Percentiles rank a stretch among this genome's conserved stretches.
phyloP scores from a whole-genome alignment of 2,888 invertebrate species.

The Apotomis capreana region DNA sequence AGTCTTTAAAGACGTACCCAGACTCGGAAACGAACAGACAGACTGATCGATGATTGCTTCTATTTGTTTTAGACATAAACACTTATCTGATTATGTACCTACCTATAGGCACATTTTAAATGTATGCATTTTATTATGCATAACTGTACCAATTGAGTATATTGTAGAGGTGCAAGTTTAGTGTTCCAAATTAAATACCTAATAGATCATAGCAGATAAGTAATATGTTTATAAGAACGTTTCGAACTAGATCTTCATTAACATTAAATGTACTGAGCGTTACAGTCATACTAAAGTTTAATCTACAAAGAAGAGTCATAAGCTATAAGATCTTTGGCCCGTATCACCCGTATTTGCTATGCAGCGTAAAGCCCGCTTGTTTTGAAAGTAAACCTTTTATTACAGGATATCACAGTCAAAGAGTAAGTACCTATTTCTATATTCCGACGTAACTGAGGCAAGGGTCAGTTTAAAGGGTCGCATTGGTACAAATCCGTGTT shows the following conservation, averaged over 20 bases:
- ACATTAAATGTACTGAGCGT: too few relatives aligned
- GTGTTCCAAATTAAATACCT: too few relatives aligned
- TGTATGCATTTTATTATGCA: too few relatives aligned
- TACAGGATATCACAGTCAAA: constrained; percentile 7
- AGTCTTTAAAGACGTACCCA: constrained; percentile 57
- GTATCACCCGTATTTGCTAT: constrained; percentile 38
- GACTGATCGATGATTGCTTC: constrained; percentile 38
- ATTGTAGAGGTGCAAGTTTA: too few relatives aligned
- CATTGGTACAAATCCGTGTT: constrained; percentile 12
- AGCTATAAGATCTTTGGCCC: constrained; percentile 27
- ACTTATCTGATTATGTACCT: too few relatives aligned
- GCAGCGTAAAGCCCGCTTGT: constrained; percentile 26
- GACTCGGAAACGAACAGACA: constrained; percentile 47
- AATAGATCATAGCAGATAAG: too few relatives aligned
- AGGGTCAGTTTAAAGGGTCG: constrained; percentile 12
- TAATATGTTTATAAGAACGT: too few relatives aligned
- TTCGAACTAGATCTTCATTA: too few relatives aligned
- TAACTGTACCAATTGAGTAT: too few relatives aligned
- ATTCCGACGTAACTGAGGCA: neutral
- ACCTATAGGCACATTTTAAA: too few relatives aligned
- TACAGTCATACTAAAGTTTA: neutral
- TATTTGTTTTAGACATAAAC: constrained; percentile 8
- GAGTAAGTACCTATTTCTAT: neutral
- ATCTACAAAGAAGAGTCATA: constrained; percentile 18
- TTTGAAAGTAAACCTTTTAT: constrained; percentile 34